Conservation (phyloP, 2,888 invertebrate genomes). For the Vesta saturnalis region DNA sequence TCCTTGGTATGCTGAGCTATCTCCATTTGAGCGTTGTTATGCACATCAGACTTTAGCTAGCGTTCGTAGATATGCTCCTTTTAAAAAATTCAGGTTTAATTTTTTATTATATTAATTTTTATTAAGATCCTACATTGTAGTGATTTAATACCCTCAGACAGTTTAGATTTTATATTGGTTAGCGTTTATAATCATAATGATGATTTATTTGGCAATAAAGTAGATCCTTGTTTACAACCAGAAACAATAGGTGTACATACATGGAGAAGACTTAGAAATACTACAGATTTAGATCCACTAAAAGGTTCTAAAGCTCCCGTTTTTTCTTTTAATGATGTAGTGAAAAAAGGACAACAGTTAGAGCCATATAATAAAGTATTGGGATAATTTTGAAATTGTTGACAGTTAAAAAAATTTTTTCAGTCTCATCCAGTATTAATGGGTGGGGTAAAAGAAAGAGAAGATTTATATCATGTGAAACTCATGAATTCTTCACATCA, state of each 20-base stretch:
- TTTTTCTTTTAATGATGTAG: neutral
- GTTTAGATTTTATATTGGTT: constrained; percentile 73
- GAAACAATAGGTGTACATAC: constrained; percentile 73
- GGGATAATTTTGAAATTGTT: neutral
- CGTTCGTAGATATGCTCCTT: constrained; percentile 63
- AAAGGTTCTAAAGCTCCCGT: constrained; percentile 53
- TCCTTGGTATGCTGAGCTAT: constrained; percentile 58
- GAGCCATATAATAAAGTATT: constrained; percentile 53
- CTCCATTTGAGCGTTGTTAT: constrained; percentile 62
- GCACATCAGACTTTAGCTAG: constrained; percentile 67
- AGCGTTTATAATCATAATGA: constrained; percentile 74
- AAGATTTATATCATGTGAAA: constrained; percentile 78
- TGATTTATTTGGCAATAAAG: constrained; percentile 72
- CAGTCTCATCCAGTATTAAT: constrained; percentile 68
- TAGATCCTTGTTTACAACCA: constrained; percentile 72
- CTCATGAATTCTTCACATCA: constrained; percentile 85
- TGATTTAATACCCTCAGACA: constrained; percentile 69
- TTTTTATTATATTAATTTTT: neutral
- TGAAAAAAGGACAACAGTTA: neutral
- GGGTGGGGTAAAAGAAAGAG: constrained; percentile 72
- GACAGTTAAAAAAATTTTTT: constrained; percentile 19
- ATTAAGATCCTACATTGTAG: constrained; percentile 40
- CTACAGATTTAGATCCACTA: constrained; percentile 61
- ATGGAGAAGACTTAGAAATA: constrained; percentile 76
- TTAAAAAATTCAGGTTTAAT: constrained; percentile 53